Evolutionary conservation across 2,888 invertebrate genomes (phyloP).

Genomic region (Tuta absoluta): DNA sequence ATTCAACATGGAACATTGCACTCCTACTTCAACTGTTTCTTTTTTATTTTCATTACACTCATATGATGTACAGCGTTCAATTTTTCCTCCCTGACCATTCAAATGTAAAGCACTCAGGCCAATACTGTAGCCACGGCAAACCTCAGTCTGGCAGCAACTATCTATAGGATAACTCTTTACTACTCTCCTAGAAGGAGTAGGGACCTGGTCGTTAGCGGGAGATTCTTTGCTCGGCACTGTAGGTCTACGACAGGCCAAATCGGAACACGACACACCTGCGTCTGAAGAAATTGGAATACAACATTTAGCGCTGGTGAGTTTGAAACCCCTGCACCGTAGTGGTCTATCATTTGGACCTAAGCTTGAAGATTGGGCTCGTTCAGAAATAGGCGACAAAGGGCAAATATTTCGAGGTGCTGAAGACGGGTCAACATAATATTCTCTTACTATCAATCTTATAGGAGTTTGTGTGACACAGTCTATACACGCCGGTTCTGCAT

Average conservation of each 20-base stretch:
- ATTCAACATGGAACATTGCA: no score
- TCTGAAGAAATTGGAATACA: not conserved
- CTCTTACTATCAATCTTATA: not conserved
- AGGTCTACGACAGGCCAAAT: not conserved
- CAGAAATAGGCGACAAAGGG: not conserved
- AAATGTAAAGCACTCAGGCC: no score
- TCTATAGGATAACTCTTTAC: no score
- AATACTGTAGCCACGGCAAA: no score
- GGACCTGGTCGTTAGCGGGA: no score
- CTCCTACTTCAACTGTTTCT: no score
- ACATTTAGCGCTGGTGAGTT: not conserved
- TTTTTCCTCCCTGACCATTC: no score
- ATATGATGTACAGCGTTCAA: no score
- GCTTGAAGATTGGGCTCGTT: not conserved
- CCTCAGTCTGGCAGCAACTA: no score
- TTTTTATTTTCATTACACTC: no score
- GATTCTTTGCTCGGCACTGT: no score
- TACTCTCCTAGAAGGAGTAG: no score
- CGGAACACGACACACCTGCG: not conserved
- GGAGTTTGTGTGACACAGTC: not conserved
- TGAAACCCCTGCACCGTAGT: not conserved
- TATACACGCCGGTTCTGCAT: not conserved
- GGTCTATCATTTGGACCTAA: not conserved
- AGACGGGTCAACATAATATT: slow-evolving; percentile 3
- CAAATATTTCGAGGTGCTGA: not conserved